These are phyloP conservation scores for Agraylea sexmaculata DNA, from an alignment of 1,140 invertebrate species.

Conservation along the genomic window DNA sequence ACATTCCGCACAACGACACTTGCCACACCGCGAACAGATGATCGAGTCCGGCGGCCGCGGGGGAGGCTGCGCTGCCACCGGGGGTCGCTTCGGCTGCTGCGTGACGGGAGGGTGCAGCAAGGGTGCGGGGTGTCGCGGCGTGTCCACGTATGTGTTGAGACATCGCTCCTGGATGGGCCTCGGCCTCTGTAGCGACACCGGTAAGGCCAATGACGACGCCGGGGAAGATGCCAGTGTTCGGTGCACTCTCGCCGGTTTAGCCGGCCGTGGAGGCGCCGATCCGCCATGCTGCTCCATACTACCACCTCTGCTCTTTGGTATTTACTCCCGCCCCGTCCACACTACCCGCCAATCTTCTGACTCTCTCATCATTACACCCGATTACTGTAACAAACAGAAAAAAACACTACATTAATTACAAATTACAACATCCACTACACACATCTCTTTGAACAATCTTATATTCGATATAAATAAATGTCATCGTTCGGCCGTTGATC, in stretches of 20 bases:
- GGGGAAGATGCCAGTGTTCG: conserved; percentile 40
- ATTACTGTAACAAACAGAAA: conserved; percentile 16
- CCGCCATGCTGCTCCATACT: conserved; percentile 32
- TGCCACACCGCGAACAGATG: conserved; percentile 72
- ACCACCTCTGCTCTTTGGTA: conserved; percentile 4
- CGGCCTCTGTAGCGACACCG: conserved; percentile 58
- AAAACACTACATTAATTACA: too few relatives aligned
- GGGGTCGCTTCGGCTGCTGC: conserved; percentile 30
- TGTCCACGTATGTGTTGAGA: conserved; percentile 78
- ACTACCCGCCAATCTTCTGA: conserved; percentile 25
- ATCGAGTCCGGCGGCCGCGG: conserved; percentile 49
- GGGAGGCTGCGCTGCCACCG: conserved; percentile 28
- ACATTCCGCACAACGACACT: conserved; percentile 79
- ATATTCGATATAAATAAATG: too few relatives aligned
- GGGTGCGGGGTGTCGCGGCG: conserved; percentile 41
- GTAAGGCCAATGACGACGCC: conserved; percentile 40
- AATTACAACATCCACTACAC: too few relatives aligned
- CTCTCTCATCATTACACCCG: conserved; percentile 26
- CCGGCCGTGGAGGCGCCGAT: conserved; percentile 30
- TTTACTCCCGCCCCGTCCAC: conserved; percentile 19
- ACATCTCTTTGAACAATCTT: too few relatives aligned
- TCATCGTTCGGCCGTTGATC: too few relatives aligned
- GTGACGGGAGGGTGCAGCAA: conserved; percentile 32
- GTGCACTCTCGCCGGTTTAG: conserved; percentile 44
- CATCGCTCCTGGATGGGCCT: conserved; percentile 63